phyloP scores from a whole-genome alignment of 2,113 vertebrate species.

The Heterotilapia buettikoferi region DNA sequence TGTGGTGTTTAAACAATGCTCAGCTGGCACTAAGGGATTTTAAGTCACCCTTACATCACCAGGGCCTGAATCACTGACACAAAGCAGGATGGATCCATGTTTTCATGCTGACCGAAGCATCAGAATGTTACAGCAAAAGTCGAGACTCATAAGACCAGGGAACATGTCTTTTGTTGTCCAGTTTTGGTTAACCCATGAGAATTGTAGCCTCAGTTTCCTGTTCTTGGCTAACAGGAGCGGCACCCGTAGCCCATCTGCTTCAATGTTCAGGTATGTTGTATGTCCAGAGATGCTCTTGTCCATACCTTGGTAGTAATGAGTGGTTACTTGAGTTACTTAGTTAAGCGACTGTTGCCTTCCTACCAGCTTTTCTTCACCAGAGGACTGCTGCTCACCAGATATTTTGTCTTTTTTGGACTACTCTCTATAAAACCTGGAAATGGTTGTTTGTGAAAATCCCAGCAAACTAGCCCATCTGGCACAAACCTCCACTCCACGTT shows the following conservation, averaged over 20 bases:
- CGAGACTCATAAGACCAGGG: not conserved
- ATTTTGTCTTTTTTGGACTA: not conserved
- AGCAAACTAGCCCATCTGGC: not conserved
- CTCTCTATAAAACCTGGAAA: not conserved
- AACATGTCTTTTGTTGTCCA: not conserved
- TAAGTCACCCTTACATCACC: not conserved
- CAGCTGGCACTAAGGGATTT: not conserved
- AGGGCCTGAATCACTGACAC: not conserved
- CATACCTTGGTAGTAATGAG: not conserved
- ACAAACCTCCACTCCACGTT: not conserved
- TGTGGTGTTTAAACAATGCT: not conserved
- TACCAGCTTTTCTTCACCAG: not conserved
- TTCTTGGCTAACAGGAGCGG: not conserved
- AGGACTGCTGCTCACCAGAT: fast-evolving
- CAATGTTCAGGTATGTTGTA: not conserved
- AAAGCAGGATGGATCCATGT: not conserved
- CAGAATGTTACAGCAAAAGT: not conserved
- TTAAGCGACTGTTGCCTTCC: not conserved
- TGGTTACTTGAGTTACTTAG: not conserved
- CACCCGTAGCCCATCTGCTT: not conserved
- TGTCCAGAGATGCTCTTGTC: not conserved
- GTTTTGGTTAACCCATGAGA: not conserved
- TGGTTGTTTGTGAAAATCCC: not conserved
- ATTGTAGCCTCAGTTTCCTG: not conserved
- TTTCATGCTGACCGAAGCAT: not conserved